Evolutionary conservation across 2,888 invertebrate genomes (phyloP), one percentile per base, ranked within the genome.

Genomic region (Tetheella fluctuosa): DNA sequence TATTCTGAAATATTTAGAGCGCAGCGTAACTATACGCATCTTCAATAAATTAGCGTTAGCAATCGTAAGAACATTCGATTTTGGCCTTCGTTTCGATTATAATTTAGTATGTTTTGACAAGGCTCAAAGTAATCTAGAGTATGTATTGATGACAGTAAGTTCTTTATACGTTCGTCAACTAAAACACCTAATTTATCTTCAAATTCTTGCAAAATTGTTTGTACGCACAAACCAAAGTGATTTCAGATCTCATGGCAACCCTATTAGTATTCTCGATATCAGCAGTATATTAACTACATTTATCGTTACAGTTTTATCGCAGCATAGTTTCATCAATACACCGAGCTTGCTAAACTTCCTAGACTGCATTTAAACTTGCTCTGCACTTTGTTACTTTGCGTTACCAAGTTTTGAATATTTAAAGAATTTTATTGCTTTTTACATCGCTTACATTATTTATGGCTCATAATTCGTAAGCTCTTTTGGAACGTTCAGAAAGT

Each of bases 261-360:
- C n/a, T 48, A 56, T 39, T 67, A 64, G 64, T 65, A 68, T 64
- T 71, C 65, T 69, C 17, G 69, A 73, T 62, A 57, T 53, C n/a
- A 30, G n/a, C 28, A n/a, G 34, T 15, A 8, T 54, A 57, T 42
- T 65, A 66, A 48, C 20, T 20, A 48, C 17, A 48, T 48, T 48
- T 20, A 65, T 64, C 55, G 62, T 52, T 62, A 60, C 59, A 64
- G 61, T 68, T 68, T 61, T 71, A 73, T 71, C 68, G 67, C 58
- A 64, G 57, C 59, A 56, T 39, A 65, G 70, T 74, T 77, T 76
- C 77, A 72, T 74, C 69, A 74, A 70, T 66, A 66, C 60, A 34
- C 60, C 23, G 76, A 70, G 54, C 70, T 34, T 34, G 13, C 34
- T 71, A 71, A 71, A 74, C 70, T 76, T 74, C 74, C 71, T 76